Base-by-base conservation (phyloP, 1,140 invertebrate species). In the Cyclargus thomasi region DNA sequence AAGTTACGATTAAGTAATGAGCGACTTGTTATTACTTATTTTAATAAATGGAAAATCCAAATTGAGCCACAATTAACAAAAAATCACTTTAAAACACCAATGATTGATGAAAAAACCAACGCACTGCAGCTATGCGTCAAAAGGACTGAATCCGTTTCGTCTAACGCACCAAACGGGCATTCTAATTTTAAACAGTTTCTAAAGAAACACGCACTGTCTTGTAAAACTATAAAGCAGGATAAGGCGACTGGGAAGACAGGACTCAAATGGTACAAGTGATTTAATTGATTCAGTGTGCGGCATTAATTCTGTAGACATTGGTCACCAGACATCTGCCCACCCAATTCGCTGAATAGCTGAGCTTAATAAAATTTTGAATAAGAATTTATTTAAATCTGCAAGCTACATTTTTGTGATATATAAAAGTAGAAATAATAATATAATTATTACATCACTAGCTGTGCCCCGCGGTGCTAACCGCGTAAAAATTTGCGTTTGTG, bases 161-260 rank as follows among this genome's bases (percentile, higher is more conserved):
- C 83, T 77, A 87, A 82, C 77, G 77, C 83, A 78, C 75, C 79
- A 80, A 84, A 87, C 85, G 85, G 85, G 85, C 79, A 87, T 88
- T 90, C 87, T 90, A 90, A 87, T 83, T 84, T 86, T 90, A 90
- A 82, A 81, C 73, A 72, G 78, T 81, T 88, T 88, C 83, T 76
- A 83, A 74, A 77, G 81, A 90, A 88, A 85, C 78, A 77, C 75
- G 75, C 71, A 77, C 77, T 75, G 82, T 71, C 75, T 76, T 75
- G 77, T 77, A 72, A 79, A 77, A 72, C 78, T 64, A 79, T 78
- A 81, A 73, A 76, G 78, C 77, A 76, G 74, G 74, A 75, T 72
- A 72, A 68, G 23, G 67, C 75, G 78, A 76, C 78, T 87, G 85
- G 83, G 83, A 74, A 74, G 75, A 75, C 72, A 66, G 67, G 77